Conservation (phyloP, 2,888 invertebrate species). For the Ectemnius lituratus region DNA sequence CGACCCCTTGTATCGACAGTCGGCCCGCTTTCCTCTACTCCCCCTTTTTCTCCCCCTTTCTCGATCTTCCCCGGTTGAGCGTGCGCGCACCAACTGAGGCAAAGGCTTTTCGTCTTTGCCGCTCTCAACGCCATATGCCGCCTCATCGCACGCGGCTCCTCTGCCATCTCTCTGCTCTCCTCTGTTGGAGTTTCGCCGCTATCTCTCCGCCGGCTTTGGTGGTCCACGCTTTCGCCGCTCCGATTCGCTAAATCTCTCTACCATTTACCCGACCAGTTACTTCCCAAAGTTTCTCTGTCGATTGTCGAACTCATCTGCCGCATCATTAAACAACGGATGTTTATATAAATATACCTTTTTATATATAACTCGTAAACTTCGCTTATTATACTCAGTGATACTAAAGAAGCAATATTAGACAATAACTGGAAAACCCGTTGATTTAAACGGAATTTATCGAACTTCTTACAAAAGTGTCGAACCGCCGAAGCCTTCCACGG, state of each 20-base stretch:
- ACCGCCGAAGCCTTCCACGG: neutral
- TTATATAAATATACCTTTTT: too few species aligned
- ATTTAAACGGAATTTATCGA: slow-evolving; percentile 20
- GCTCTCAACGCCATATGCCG: slow-evolving; percentile 66
- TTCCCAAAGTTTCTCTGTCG: slow-evolving; percentile 20
- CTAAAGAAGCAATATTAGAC: too few species aligned
- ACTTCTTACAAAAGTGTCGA: slow-evolving; percentile 10
- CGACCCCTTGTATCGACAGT: slow-evolving; percentile 76
- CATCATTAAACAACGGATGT: too few species aligned
- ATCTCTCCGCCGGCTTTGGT: slow-evolving; percentile 41
- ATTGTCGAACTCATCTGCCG: too few species aligned
- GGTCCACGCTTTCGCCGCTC: slow-evolving; percentile 42
- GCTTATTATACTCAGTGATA: too few species aligned
- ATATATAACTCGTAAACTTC: too few species aligned
- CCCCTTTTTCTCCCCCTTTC: slow-evolving; percentile 5
- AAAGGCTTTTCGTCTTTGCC: slow-evolving; percentile 73
- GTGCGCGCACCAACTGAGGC: slow-evolving; percentile 22
- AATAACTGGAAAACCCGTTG: too few species aligned
- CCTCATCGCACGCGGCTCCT: slow-evolving; percentile 70
- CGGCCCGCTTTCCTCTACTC: slow-evolving; percentile 11
- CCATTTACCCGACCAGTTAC: slow-evolving; percentile 9
- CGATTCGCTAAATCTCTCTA: neutral
- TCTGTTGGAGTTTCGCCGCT: slow-evolving; percentile 41
- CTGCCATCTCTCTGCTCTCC: slow-evolving; percentile 47
- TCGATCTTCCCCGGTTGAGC: slow-evolving; percentile 19